These are phyloP conservation scores for Talpa occidentalis DNA, from an alignment of 2,113 vertebrate species.

Conservation along the genomic window DNA sequence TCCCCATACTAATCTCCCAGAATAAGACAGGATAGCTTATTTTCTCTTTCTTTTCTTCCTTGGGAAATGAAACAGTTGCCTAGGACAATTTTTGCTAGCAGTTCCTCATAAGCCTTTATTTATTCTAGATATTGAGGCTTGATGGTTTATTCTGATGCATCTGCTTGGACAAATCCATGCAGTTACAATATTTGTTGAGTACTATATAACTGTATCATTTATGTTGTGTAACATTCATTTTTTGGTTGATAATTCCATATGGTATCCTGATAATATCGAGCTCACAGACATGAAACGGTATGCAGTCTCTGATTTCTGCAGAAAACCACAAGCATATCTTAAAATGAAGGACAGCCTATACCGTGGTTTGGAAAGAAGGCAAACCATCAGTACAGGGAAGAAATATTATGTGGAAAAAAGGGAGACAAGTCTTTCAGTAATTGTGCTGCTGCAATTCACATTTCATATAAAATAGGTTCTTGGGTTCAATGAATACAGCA, in stretches of 20 bases:
- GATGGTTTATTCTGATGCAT: not conserved
- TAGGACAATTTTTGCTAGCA: not conserved
- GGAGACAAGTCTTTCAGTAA: not conserved
- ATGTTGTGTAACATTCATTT: not conserved
- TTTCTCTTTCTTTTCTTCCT: not conserved
- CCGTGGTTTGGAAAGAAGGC: not conserved
- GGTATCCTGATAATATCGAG: not conserved
- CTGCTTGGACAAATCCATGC: not conserved
- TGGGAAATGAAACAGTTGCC: constrained; percentile 1
- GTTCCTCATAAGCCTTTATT: not conserved
- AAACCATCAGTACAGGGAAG: not conserved
- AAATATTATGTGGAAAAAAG: not conserved
- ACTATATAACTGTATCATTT: not conserved
- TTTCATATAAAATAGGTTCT: constrained; percentile 49
- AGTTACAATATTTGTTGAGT: not conserved
- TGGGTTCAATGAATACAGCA: constrained; percentile 22
- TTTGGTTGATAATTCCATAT: not conserved
- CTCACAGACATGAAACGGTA: not conserved
- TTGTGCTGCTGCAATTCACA: not conserved
- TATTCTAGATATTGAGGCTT: constrained; percentile 25
- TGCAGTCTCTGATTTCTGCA: not conserved
- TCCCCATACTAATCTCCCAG: not conserved
- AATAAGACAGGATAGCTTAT: not conserved
- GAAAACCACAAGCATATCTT: not conserved
- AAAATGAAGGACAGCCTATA: not conserved